These are phyloP conservation scores for Morus bassanus DNA, from an alignment of 2,797 vertebrate species.

Conservation along the genomic window DNA sequence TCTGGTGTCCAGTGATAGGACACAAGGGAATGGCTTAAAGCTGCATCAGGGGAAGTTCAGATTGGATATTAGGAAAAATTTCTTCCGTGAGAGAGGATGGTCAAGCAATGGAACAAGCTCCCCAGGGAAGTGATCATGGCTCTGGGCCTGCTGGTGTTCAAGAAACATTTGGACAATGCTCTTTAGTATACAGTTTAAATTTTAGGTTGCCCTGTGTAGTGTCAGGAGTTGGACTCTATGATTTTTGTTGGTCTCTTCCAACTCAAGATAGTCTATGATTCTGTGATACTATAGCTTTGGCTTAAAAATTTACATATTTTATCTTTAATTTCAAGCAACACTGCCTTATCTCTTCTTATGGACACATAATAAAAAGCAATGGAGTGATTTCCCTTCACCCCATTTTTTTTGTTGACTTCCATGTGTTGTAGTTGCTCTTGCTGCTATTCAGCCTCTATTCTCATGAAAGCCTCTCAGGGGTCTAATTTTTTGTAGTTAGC, in stretches of 20 bases:
- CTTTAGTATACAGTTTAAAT: neutral
- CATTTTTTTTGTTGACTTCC: neutral
- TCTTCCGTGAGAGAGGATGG: too few relatives aligned
- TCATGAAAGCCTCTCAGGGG: neutral
- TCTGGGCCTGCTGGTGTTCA: neutral
- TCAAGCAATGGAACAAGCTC: neutral
- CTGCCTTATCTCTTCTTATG: neutral
- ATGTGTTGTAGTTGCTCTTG: neutral
- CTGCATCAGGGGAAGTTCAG: neutral
- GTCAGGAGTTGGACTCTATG: neutral
- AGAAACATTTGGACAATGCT: neutral
- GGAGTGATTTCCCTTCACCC: neutral
- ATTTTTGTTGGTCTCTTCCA: neutral
- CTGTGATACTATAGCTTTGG: neutral
- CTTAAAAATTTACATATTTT: neutral
- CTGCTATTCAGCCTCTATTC: neutral
- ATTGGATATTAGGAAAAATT: neutral
- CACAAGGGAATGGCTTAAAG: neutral
- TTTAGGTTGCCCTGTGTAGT: neutral
- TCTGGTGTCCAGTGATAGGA: neutral
- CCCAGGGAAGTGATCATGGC: neutral
- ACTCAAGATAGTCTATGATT: neutral
- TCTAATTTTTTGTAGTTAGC: neutral
- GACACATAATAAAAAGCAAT: neutral
- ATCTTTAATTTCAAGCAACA: neutral